A percentile compares a stretch with the other conserved stretches of the same genome.
These are phyloP conservation scores for Probaryconus sp. DNA, from an alignment of 1,140 invertebrate genomes.

Conservation along the genomic window DNA sequence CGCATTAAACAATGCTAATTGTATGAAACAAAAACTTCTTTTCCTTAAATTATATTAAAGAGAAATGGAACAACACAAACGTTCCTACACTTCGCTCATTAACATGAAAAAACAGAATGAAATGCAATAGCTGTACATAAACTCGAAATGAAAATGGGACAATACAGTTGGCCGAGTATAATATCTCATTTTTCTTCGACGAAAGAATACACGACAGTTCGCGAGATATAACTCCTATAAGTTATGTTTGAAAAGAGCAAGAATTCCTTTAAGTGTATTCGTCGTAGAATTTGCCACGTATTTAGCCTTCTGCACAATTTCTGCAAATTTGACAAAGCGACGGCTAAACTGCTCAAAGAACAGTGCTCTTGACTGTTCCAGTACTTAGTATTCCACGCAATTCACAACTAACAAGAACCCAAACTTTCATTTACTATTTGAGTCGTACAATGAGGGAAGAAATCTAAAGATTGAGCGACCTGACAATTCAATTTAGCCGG, in stretches of 20 bases:
- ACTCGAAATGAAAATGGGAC: too few species aligned
- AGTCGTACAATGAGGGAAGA: constrained; percentile 12
- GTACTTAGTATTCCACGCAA: constrained; percentile 26
- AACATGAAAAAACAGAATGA: too few species aligned
- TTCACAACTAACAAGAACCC: constrained; percentile 32
- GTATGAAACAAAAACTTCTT: too few species aligned
- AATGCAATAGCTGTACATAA: too few species aligned
- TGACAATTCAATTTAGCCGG: constrained; percentile 23
- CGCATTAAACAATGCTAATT: too few species aligned
- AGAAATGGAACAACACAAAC: too few species aligned
- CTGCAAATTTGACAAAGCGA: constrained; percentile 29
- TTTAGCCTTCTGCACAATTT: constrained; percentile 6
- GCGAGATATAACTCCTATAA: too few species aligned
- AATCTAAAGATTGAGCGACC: constrained; percentile 24
- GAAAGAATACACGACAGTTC: too few species aligned
- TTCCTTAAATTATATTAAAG: too few species aligned
- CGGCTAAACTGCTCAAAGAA: constrained; percentile 29
- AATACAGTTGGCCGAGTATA: too few species aligned
- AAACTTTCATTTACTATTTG: constrained; percentile 31
- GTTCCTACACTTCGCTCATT: too few species aligned
- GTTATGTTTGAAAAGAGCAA: background rate
- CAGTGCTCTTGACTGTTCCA: constrained; percentile 6
- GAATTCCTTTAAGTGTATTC: constrained; percentile 4
- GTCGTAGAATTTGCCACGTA: constrained; percentile 5
- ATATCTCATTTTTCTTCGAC: too few species aligned